These are phyloP conservation scores for Himantopus leucocephalus DNA, from an alignment of 2,113 vertebrate genomes.

Conservation along the genomic window DNA sequence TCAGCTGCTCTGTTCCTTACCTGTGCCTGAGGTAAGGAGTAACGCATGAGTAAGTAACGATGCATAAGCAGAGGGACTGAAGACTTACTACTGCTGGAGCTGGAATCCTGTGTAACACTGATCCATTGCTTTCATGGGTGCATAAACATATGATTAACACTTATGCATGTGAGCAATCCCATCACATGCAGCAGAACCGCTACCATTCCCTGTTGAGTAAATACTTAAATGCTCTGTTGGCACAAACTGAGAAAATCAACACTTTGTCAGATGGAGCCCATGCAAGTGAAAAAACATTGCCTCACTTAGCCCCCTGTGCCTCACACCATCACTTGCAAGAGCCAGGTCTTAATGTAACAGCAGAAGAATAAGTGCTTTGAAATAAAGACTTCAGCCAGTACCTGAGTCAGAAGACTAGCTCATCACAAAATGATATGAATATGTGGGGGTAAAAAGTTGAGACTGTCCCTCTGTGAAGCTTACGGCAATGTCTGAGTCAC, in stretches of 20 bases:
- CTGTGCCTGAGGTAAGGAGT: not conserved
- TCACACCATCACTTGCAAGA: not conserved
- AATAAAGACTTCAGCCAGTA: not conserved
- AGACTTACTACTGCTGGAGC: not conserved
- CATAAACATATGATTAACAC: not conserved
- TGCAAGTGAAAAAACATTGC: not conserved
- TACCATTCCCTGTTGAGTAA: not conserved
- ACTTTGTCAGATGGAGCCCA: not conserved
- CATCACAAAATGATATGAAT: not conserved
- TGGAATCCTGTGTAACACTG: not conserved
- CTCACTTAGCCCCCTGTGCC: not conserved
- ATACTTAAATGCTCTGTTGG: not conserved
- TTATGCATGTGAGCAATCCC: not conserved
- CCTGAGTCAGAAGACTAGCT: not conserved
- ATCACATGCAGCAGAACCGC: not conserved
- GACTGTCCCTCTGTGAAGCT: not conserved
- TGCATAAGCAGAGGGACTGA: not conserved
- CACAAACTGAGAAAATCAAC: not conserved
- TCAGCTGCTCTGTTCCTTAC: not conserved
- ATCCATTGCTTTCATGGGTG: not conserved
- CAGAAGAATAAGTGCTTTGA: not conserved
- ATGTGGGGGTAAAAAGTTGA: slow-evolving; percentile 38
- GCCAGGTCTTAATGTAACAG: not conserved
- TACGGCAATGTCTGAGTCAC: slow-evolving; percentile 37
- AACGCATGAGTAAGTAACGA: rapidly evolving